phyloP scores from a whole-genome alignment of 2,888 invertebrate genomes.

The Acanthosepion lycidas region DNA sequence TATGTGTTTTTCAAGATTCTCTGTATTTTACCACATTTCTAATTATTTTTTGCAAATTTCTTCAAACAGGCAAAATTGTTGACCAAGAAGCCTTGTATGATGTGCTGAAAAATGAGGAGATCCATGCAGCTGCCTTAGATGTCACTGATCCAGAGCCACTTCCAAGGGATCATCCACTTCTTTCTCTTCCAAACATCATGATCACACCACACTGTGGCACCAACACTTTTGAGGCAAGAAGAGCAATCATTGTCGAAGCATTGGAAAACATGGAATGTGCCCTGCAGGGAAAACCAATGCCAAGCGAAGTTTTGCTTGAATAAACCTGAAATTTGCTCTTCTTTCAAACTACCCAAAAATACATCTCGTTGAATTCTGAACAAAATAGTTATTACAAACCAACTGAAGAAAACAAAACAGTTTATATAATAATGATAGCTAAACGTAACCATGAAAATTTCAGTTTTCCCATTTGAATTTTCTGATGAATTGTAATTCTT shows the following conservation, averaged over 20 bases:
- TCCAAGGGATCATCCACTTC: slow-evolving; percentile 54
- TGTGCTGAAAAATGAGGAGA: slow-evolving; percentile 51
- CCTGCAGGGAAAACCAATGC: slow-evolving; percentile 49
- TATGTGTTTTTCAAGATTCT: not conserved
- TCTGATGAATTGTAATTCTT: too few relatives aligned
- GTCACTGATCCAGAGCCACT: slow-evolving; percentile 60
- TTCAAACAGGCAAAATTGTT: slow-evolving; percentile 52
- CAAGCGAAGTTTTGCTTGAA: slow-evolving; percentile 45
- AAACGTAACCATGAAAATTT: too few relatives aligned
- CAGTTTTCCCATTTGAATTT: too few relatives aligned
- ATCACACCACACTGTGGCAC: slow-evolving; percentile 57
- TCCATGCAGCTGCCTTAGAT: slow-evolving; percentile 57
- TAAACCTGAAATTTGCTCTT: not conserved
- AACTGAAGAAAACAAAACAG: not conserved
- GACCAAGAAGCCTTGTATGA: slow-evolving; percentile 56
- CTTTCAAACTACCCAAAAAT: not conserved
- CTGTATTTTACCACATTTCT: not conserved
- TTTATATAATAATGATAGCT: too few relatives aligned
- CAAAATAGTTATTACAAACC: not conserved
- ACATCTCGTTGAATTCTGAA: not conserved
- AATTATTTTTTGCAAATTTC: not conserved
- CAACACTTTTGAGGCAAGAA: slow-evolving; percentile 50
- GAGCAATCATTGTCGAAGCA: slow-evolving; percentile 47
- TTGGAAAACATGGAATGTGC: slow-evolving; percentile 51
- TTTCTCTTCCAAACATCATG: slow-evolving; percentile 53